phyloP scores from a whole-genome alignment of 2,888 invertebrate species.

The Brachypterus glaber region DNA sequence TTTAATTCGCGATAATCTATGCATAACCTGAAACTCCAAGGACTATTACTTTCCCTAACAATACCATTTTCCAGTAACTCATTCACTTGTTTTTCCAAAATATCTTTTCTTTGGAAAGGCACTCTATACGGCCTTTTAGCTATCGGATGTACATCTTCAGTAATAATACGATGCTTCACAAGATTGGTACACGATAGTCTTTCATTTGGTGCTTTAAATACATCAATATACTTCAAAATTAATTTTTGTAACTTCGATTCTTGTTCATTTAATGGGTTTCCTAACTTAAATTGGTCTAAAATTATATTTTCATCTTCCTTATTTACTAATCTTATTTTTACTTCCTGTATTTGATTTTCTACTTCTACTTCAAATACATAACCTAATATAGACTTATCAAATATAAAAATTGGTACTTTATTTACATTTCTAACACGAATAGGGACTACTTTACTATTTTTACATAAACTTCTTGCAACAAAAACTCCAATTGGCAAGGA shows the following conservation, averaged over 20 bases:
- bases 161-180: no score
- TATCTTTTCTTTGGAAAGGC: no score
- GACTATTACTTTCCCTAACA: background rate
- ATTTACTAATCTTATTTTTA: background rate
- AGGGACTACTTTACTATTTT: no score
- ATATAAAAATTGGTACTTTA: no score
- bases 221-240: background rate
- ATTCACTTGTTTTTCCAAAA: background rate
- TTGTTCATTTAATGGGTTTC: background rate
- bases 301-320: no score
- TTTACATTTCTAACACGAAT: no score
- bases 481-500: no score
- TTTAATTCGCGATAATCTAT: no score
- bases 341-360: background rate
- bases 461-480: no score
- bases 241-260: background rate
- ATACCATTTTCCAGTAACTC: background rate
- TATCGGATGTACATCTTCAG: no score
- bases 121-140: no score
- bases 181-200: slow-evolving; percentile 4
- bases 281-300: slow-evolving; percentile 1
- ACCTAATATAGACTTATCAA: background rate
- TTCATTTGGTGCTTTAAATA: slow-evolving; percentile 1
- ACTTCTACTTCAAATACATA: background rate
- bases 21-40: slow-evolving; percentile 9